Evolutionary conservation across 2,797 vertebrate species (phyloP).

Genomic region (Knipowitschia caucasica): DNA sequence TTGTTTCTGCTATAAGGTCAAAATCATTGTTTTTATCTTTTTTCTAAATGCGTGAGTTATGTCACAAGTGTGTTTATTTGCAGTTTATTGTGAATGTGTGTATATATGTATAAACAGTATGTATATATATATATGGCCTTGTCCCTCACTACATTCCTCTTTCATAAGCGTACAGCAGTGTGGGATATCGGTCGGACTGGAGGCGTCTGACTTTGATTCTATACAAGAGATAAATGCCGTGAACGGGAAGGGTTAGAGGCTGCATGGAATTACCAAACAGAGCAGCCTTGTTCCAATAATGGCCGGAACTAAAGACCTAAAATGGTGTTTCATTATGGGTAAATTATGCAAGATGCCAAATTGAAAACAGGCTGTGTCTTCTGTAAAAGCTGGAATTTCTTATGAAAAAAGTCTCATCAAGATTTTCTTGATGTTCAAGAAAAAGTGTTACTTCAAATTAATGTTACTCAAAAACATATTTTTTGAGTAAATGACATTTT

Average conservation of each 20-base stretch:
- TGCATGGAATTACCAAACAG: constrained; percentile 60
- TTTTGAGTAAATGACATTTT: too few relatives aligned
- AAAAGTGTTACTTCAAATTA: constrained; percentile 8
- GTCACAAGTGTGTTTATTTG: constrained; percentile 28
- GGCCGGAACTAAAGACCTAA: constrained; percentile 57
- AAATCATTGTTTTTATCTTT: too few relatives aligned
- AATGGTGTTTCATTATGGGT: constrained; percentile 55
- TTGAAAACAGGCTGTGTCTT: constrained; percentile 36
- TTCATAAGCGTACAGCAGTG: constrained; percentile 60
- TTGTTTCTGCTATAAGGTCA: too few relatives aligned
- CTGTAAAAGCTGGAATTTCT: constrained; percentile 22
- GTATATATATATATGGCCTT: constrained; percentile 60
- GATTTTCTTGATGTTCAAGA: too few relatives aligned
- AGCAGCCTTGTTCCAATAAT: constrained; percentile 66
- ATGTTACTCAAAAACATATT: too few relatives aligned
- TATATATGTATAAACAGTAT: constrained; percentile 57
- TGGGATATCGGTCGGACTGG: constrained; percentile 63
- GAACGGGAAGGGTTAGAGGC: constrained; percentile 50
- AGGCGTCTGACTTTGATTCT: constrained; percentile 48
- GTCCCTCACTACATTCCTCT: constrained; percentile 54
- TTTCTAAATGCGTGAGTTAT: too few relatives aligned
- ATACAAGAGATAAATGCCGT: constrained; percentile 55
- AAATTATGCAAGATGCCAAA: constrained; percentile 47
- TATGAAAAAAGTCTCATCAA: too few relatives aligned
- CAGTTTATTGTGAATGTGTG: constrained; percentile 35